Percentiles rank a stretch among this genome's conserved stretches.
phyloP scores from a whole-genome alignment of 2,888 invertebrate species.

The Apodemia hepburni region DNA sequence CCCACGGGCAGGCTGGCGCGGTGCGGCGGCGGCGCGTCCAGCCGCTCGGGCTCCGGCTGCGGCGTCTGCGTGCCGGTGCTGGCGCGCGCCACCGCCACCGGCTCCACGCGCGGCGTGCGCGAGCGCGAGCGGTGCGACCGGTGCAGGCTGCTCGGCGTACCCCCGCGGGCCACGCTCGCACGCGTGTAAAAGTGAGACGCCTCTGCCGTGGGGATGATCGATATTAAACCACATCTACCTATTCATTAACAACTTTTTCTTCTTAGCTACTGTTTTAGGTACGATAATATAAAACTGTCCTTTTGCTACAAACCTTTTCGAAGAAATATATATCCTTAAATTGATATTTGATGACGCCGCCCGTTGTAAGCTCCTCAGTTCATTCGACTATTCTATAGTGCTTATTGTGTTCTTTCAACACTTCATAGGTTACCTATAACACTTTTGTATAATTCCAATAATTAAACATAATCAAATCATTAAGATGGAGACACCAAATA shows the following conservation, averaged over 20 bases:
- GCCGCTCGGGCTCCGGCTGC: constrained; percentile 38
- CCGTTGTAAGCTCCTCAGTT: not conserved
- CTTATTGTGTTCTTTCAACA: not conserved
- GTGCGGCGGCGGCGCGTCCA: constrained; percentile 48
- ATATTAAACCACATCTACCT: constrained; percentile 20
- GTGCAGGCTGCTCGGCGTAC: constrained; percentile 81
- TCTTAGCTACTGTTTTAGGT: not conserved
- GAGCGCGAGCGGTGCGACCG: constrained; percentile 53
- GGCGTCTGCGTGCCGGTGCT: constrained; percentile 70
- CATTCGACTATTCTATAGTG: not conserved
- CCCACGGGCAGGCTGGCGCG: constrained; percentile 77
- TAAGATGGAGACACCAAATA: not conserved
- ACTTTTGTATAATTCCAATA: not conserved
- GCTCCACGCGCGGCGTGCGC: constrained; percentile 56
- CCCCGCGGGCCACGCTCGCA: constrained; percentile 87
- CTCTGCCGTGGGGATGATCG: constrained; percentile 64
- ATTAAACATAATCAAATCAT: not conserved
- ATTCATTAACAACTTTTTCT: not conserved
- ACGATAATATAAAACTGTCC: not conserved
- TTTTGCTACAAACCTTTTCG: not conserved
- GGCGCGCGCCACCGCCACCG: constrained; percentile 61
- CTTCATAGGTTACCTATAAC: not conserved
- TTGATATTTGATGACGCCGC: constrained; percentile 1
- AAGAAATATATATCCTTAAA: not conserved
- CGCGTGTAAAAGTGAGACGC: constrained; percentile 85